Evolutionary conservation across 2,113 vertebrate genomes (phyloP).

Genomic region (Coturnix japonica): DNA sequence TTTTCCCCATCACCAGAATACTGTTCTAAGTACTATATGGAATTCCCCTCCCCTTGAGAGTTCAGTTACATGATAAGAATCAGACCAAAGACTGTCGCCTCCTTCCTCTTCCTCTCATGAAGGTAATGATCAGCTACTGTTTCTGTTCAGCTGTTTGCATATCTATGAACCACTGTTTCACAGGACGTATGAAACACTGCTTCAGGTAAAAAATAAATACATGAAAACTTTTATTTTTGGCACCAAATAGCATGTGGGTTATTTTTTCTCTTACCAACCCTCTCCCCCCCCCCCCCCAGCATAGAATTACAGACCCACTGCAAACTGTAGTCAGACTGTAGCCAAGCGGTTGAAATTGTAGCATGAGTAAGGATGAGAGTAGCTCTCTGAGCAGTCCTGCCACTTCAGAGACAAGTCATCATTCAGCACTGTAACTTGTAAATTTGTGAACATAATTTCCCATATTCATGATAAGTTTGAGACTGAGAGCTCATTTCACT

Average conservation of each 20-base stretch:
- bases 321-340: no score
- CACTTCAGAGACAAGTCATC: neutral
- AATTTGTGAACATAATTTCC: neutral
- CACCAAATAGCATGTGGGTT: neutral
- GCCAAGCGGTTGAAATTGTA: neutral
- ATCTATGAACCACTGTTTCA: neutral
- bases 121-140: neutral
- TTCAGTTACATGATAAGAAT: neutral
- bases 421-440: neutral
- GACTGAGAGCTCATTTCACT: neutral
- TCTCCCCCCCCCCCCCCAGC: no score
- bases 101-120: neutral
- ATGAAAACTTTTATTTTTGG: neutral
- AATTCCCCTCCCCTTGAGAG: neutral
- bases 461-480: neutral
- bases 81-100: neutral
- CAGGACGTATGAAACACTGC: neutral
- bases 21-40: neutral
- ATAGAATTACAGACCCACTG: neutral
- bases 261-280: no score
- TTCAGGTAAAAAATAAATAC: neutral
- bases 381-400: neutral
- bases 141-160: neutral
- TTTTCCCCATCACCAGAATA: neutral
- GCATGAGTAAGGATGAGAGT: rapidly evolving